These are phyloP conservation scores for Rhynchophorus ferrugineus DNA, from an alignment of 1,140 invertebrate genomes.

Conservation along the genomic window DNA sequence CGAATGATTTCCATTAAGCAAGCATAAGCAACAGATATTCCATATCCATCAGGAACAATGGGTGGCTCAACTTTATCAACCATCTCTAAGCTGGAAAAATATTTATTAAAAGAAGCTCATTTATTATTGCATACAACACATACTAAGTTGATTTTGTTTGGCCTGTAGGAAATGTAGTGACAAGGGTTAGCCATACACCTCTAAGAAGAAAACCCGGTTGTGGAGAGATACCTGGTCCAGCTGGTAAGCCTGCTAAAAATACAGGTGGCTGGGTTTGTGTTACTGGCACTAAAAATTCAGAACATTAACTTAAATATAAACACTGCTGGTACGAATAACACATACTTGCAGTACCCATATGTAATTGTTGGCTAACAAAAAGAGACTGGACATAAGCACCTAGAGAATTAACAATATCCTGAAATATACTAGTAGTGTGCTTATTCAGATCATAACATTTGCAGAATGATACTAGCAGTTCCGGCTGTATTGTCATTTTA, in stretches of 20 bases:
- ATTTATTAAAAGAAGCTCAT: too few relatives aligned
- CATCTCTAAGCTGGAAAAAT: conserved; percentile 76
- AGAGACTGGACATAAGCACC: conserved; percentile 93
- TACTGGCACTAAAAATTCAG: conserved; percentile 30
- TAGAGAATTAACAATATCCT: conserved; percentile 92
- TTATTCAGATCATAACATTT: conserved; percentile 90
- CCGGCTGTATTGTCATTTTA: conserved; percentile 83
- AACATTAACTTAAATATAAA: conserved; percentile 1
- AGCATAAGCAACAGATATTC: conserved; percentile 88
- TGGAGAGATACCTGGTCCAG: conserved; percentile 70
- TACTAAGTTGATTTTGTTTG: conserved; percentile 83
- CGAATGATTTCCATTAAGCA: conserved; percentile 83
- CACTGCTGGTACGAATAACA: conserved; percentile 9
- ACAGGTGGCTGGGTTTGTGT: conserved; percentile 58
- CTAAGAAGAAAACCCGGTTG: conserved; percentile 89
- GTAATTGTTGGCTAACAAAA: conserved; percentile 63
- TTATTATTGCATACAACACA: conserved; percentile 39
- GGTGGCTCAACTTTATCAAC: conserved; percentile 92
- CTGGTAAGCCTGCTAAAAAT: conserved; percentile 56
- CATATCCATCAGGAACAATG: conserved; percentile 87
- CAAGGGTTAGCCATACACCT: conserved; percentile 84
- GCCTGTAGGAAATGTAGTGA: conserved; percentile 75
- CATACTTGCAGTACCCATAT: conserved; percentile 43
- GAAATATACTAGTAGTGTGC: conserved; percentile 87
- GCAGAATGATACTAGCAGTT: conserved; percentile 85